Conservation (phyloP, 2,113 vertebrate species). For the Saccopteryx leptura region DNA sequence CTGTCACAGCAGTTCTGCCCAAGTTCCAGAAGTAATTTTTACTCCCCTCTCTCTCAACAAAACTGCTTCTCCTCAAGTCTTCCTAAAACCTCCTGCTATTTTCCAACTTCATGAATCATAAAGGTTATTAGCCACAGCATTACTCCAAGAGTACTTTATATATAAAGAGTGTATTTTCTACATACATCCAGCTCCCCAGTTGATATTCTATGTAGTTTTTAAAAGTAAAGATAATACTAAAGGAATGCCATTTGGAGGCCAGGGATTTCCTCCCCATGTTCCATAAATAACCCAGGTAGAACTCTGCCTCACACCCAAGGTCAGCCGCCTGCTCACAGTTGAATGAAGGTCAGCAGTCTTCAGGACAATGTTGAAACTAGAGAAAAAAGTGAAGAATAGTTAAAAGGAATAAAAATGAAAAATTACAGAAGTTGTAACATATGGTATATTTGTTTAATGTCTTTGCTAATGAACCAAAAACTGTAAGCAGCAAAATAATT, state of each 20-base stretch:
- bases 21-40: background rate
- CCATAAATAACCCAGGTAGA: background rate
- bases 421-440: conserved; percentile 33
- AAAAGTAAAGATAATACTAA: background rate
- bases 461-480: conserved; percentile 59
- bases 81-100: background rate
- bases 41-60: background rate
- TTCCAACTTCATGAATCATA: background rate
- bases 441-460: conserved; percentile 35
- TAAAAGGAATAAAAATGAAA: conserved; percentile 32
- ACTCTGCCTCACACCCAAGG: background rate
- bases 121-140: background rate
- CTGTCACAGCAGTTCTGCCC: background rate
- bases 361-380: conserved; percentile 7
- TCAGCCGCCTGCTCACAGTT: background rate
- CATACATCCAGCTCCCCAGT: background rate
- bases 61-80: background rate
- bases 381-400: background rate
- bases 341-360: background rate
- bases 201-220: background rate
- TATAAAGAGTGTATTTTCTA: background rate
- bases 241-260: background rate
- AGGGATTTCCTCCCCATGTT: background rate
- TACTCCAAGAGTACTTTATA: background rate
- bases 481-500: conserved; percentile 57